A percentile compares a stretch with the other conserved stretches of the same genome.
phyloP scores from a whole-genome alignment of 2,888 invertebrate species.

The Scaptomyza polygonia region DNA sequence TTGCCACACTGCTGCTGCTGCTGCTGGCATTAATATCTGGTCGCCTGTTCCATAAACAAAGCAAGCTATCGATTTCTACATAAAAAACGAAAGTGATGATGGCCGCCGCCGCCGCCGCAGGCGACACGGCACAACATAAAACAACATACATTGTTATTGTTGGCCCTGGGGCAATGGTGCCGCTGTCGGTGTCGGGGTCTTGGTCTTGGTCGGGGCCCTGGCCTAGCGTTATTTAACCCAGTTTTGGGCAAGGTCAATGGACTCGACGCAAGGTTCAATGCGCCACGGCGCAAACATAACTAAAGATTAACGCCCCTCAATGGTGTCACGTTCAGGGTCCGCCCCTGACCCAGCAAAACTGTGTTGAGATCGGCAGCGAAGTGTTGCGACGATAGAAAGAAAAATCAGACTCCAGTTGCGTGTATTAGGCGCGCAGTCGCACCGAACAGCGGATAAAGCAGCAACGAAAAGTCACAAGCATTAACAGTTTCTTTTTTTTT shows the following conservation, averaged over 20 bases:
- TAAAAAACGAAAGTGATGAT: conserved; percentile 79
- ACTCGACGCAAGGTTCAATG: conserved; percentile 68
- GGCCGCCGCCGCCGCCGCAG: no score
- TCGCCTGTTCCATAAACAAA: conserved; percentile 75
- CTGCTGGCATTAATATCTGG: conserved; percentile 48
- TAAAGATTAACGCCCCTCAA: conserved; percentile 59
- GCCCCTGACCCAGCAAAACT: conserved; percentile 66
- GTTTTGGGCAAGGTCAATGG: conserved; percentile 48
- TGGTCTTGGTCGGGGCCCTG: conserved; percentile 37
- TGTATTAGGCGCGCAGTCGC: conserved; percentile 72
- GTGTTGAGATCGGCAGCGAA: conserved; percentile 19
- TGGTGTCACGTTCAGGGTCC: conserved; percentile 77
- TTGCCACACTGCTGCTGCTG: conserved; percentile 9
- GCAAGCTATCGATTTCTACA: conserved; percentile 82
- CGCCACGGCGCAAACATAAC: not conserved
- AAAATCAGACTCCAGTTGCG: conserved; percentile 80
- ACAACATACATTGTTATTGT: conserved; percentile 15
- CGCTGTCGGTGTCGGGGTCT: conserved; percentile 12
- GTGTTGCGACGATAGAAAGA: conserved; percentile 69
- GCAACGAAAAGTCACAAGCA: conserved; percentile 11
- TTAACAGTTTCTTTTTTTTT: conserved; percentile 59
- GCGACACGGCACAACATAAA: not conserved
- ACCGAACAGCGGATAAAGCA: conserved; percentile 4
- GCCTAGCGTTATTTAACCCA: conserved; percentile 50
- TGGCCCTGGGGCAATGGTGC: conserved; percentile 13